These are phyloP conservation scores for Notothenia rossii DNA, from an alignment of 2,113 vertebrate genomes.

Conservation along the genomic window DNA sequence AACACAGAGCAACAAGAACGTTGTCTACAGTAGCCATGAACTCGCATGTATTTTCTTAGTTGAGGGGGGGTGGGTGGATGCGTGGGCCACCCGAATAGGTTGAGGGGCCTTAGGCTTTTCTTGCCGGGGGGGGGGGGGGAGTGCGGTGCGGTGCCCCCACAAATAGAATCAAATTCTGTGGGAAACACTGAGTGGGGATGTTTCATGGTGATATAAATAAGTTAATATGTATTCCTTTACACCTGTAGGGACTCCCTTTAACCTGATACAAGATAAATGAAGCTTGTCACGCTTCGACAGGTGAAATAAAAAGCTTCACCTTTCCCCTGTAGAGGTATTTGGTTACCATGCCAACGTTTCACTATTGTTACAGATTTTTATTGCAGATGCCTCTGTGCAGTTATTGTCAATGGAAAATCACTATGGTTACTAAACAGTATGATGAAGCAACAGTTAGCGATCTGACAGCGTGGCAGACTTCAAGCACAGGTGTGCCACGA, in stretches of 20 bases:
- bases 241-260: not conserved
- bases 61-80: too few relatives aligned
- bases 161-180: too few relatives aligned
- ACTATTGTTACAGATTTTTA: constrained; percentile 38
- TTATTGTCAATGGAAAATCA: constrained; percentile 71
- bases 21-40: too few relatives aligned
- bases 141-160: too few relatives aligned
- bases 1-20: too few relatives aligned
- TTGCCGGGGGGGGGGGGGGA: too few relatives aligned
- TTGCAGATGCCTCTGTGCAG: not conserved
- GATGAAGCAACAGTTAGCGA: constrained; percentile 69
- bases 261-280: not conserved
- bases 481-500: constrained; percentile 73
- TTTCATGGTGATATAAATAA: too few relatives aligned
- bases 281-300: not conserved
- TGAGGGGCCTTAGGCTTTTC: too few relatives aligned
- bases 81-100: too few relatives aligned
- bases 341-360: constrained; percentile 39
- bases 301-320: constrained; percentile 35
- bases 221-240: not conserved
- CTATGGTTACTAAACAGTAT: constrained; percentile 64
- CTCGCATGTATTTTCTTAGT: too few relatives aligned
- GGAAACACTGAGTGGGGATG: too few relatives aligned
- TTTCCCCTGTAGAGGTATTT: constrained; percentile 41
- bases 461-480: constrained; percentile 68